Base-by-base conservation (phyloP, 2,888 invertebrate species). In the Nomada lathburiana region DNA sequence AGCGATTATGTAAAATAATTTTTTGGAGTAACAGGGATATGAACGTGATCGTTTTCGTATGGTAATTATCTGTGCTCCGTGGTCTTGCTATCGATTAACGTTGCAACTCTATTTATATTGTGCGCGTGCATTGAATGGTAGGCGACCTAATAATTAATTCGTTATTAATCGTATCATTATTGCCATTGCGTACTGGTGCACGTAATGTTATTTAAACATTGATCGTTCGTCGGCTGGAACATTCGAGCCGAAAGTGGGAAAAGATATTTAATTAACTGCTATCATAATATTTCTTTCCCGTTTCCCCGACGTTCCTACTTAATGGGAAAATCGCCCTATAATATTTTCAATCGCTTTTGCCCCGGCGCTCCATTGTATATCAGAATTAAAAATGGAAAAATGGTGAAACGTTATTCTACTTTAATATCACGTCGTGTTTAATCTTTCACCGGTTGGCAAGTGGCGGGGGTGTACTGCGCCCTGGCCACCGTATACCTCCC, bases 381-480 rank as follows among this genome's bases (percentile, higher is more conserved):
- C 11, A 57, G 16, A 36, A 29, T 60, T 47, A n/a, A n/a, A 36
- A 29, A 36, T 60, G 2, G 29, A 60, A 20, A 26, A 55, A 69
- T 16, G 52, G 53, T 57, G 47, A 36, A 20, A 55, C 42, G 68
- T 60, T 60, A 42, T n/a, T 71, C 29, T 50, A 55, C 23, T 60
- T 65, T 55, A 68, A 42, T 36, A 60, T 18, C 29, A 16, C 36
- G 64, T 65, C 65, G 59, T 42, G 72, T 64, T 64, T 65, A 76
- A 77, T 64, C 65, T 73, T 77, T 67, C 60, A 67, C 44, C 55
- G 44, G 74, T 55, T 57, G 74, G 68, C 57, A 75, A 75, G 62
- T 67, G 55, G 53, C 53, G 42, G 29, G 60, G 59, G 53, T 44
- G 44, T 50, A 18, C 13, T 57, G n/a, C 5, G 36, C 29, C 29